These are phyloP conservation scores for Campylorhamphus procurvoides DNA, from an alignment of 2,113 vertebrate species.

Conservation along the genomic window DNA sequence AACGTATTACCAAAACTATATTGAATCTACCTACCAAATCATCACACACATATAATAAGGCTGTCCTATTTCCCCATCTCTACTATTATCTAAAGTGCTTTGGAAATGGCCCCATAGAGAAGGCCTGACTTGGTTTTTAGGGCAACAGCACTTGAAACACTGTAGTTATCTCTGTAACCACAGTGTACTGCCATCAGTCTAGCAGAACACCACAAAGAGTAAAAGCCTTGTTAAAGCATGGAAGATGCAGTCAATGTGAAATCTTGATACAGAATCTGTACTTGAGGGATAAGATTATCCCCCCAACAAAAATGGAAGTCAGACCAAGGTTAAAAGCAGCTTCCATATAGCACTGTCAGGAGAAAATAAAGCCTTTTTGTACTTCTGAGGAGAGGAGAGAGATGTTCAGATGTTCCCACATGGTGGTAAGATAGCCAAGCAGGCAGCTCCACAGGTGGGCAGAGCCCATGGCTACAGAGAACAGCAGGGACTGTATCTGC, in stretches of 20 bases:
- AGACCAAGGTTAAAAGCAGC: background rate
- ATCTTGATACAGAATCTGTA: background rate
- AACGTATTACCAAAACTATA: background rate
- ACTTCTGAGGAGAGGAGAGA: background rate
- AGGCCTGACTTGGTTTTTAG: background rate
- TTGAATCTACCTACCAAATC: background rate
- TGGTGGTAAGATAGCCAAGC: background rate
- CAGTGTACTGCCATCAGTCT: background rate
- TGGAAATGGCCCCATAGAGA: background rate
- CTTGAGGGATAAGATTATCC: background rate
- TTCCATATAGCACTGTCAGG: background rate
- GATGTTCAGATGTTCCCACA: background rate
- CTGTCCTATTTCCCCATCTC: background rate
- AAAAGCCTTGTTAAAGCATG: background rate
- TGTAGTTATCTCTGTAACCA: background rate
- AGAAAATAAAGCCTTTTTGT: background rate
- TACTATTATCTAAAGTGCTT: background rate
- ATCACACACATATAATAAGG: background rate
- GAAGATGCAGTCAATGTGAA: background rate
- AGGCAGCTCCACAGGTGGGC: background rate
- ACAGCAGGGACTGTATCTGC: background rate
- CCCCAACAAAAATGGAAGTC: background rate
- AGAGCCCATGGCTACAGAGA: background rate
- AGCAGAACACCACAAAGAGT: background rate
- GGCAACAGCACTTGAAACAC: background rate